phyloP scores from a whole-genome alignment of 1,140 invertebrate species.

The Scaptomyza pallida region DNA sequence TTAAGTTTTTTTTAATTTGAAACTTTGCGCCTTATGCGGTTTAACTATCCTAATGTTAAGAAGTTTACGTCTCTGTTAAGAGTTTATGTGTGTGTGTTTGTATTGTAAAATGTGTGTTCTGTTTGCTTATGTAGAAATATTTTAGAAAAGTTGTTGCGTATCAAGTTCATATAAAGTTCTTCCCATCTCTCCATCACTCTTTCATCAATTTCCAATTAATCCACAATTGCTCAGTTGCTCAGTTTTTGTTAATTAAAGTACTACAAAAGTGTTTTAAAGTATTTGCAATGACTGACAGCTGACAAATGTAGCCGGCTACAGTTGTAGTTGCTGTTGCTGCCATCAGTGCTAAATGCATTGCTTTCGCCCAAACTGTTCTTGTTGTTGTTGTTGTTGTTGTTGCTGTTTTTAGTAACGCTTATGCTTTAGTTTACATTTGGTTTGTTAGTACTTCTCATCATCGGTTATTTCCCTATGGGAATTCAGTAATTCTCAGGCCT shows the following conservation, averaged over 20 bases:
- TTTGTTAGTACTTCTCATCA: slow-evolving; percentile 83
- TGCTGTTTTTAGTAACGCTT: slow-evolving; percentile 58
- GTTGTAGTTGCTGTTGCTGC: slow-evolving; percentile 13
- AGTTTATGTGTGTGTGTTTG: slow-evolving; percentile 13
- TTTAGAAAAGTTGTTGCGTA: slow-evolving; percentile 53
- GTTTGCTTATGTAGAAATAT: slow-evolving; percentile 62
- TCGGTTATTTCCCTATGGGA: slow-evolving; percentile 83
- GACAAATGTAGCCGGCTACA: slow-evolving; percentile 26
- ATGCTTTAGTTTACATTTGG: slow-evolving; percentile 69
- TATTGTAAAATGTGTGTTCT: slow-evolving; percentile 48
- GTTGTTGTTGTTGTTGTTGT: slow-evolving; percentile 42
- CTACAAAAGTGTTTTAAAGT: slow-evolving; percentile 66
- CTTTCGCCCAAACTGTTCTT: slow-evolving; percentile 40
- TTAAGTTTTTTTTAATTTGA: slow-evolving; percentile 56
- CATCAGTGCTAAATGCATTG: slow-evolving; percentile 50
- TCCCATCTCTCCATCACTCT: slow-evolving; percentile 28
- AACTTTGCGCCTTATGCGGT: slow-evolving; percentile 53
- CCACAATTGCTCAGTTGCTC: slow-evolving; percentile 62
- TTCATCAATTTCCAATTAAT: slow-evolving; percentile 45
- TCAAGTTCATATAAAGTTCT: slow-evolving; percentile 64
- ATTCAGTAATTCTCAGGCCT: slow-evolving; percentile 87
- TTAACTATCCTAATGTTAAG: slow-evolving; percentile 45
- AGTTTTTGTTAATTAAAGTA: slow-evolving; percentile 63
- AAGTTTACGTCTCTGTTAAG: slow-evolving; percentile 42
- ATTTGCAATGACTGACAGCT: slow-evolving; percentile 36